phyloP scores from a whole-genome alignment of 2,113 vertebrate genomes.

The Cricetomys ansorgei region DNA sequence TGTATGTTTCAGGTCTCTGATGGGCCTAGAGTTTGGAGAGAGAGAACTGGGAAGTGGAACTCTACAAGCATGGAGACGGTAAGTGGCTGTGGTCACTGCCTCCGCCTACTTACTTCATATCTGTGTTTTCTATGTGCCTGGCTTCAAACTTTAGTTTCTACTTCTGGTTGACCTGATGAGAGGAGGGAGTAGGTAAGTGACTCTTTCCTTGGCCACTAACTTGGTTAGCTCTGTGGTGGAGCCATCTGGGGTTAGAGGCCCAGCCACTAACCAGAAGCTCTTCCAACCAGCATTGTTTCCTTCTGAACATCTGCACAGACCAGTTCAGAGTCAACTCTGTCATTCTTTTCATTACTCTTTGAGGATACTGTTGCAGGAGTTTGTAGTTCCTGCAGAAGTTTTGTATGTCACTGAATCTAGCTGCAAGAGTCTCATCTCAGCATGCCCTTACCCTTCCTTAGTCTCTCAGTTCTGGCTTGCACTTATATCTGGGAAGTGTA shows the following conservation, averaged over 20 bases:
- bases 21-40: background rate
- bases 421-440: background rate
- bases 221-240: background rate
- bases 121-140: background rate
- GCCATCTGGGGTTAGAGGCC: background rate
- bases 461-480: background rate
- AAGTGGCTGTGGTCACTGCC: background rate
- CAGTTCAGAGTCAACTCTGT: background rate
- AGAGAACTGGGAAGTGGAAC: background rate
- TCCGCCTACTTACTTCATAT: accelerated
- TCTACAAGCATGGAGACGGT: background rate
- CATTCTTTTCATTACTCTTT: background rate
- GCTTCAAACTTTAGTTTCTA: background rate
- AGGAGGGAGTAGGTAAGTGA: background rate
- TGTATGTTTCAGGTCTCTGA: background rate
- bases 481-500: background rate
- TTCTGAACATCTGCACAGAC: background rate
- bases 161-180: background rate
- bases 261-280: background rate
- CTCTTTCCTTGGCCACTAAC: background rate
- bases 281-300: background rate
- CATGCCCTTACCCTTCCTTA: accelerated
- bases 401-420: background rate
- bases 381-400: accelerated
- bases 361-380: background rate